Percentiles rank a stretch among this genome's conserved stretches.
phyloP scores from a whole-genome alignment of 2,888 invertebrate genomes.

The Sinopyrophorus schimmeli region DNA sequence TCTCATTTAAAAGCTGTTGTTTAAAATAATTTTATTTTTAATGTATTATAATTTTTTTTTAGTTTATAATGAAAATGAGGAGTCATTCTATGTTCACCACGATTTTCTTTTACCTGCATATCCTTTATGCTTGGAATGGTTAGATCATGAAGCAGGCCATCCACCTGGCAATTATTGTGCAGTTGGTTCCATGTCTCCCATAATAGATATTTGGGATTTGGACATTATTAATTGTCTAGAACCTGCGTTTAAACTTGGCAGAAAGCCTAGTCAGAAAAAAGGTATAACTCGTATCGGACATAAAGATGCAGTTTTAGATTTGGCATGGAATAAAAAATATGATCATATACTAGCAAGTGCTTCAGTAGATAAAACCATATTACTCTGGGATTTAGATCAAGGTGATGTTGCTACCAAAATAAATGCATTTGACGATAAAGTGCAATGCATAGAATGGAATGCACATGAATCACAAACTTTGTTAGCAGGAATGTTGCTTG shows the following conservation, averaged over 20 bases:
- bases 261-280: constrained; percentile 73
- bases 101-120: constrained; percentile 88
- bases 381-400: constrained; percentile 91
- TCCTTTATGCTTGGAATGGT: constrained; percentile 91
- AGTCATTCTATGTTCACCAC: constrained; percentile 91
- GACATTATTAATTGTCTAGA: constrained; percentile 91
- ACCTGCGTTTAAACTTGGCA: constrained; percentile 81
- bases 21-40: too few relatives aligned
- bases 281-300: constrained; percentile 75
- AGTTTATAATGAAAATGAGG: constrained; percentile 90
- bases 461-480: constrained; percentile 80
- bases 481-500: constrained; percentile 59
- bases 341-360: constrained; percentile 89
- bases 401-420: constrained; percentile 76
- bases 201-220: constrained; percentile 96
- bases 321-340: constrained; percentile 86
- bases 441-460: constrained; percentile 85
- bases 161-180: constrained; percentile 84
- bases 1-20: too few relatives aligned
- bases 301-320: constrained; percentile 85
- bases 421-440: constrained; percentile 75
- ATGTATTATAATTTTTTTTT: too few relatives aligned
- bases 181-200: constrained; percentile 83
- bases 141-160: constrained; percentile 82
- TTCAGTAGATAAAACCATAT: constrained; percentile 84